Evolutionary conservation across 2,888 invertebrate species (phyloP).

Genomic region (Cynaeus angustus): DNA sequence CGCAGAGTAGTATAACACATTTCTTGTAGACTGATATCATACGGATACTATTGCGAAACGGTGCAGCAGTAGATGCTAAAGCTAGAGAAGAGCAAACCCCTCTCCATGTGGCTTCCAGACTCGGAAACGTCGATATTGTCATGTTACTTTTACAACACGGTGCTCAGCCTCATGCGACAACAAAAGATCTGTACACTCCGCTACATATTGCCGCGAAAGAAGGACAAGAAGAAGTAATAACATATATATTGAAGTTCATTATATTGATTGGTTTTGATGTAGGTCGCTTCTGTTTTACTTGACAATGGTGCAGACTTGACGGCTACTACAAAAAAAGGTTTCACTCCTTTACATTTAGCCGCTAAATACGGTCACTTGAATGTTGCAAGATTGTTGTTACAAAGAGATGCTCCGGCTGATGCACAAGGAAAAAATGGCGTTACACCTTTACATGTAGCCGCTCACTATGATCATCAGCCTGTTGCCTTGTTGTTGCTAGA

Average conservation of each 20-base stretch:
- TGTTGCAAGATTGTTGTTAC: constrained; percentile 93
- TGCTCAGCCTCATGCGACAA: constrained; percentile 93
- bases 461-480: constrained; percentile 97
- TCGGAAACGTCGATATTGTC: constrained; percentile 99
- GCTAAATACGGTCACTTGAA: constrained; percentile 99
- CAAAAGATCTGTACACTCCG: constrained; percentile 98
- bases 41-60: constrained; percentile 96
- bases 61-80: constrained; percentile 96
- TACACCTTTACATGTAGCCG: constrained; percentile 97
- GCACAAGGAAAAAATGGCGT: constrained; percentile 99
- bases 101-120: constrained; percentile 96
- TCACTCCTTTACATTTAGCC: constrained; percentile 97
- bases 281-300: constrained; percentile 89
- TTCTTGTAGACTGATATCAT: constrained; percentile 92
- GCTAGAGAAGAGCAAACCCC: constrained; percentile 99
- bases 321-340: constrained; percentile 97
- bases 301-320: constrained; percentile 96
- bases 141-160: constrained; percentile 96
- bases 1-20: constrained; percentile 1
- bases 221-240: constrained; percentile 90
- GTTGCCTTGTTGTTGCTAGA: constrained; percentile 95
- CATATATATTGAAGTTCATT: not conserved
- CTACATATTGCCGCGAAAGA: constrained; percentile 99
- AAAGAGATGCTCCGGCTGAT: constrained; percentile 96
- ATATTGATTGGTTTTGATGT: constrained; percentile 19